Conservation (phyloP, 2,113 vertebrate genomes). For the Arvicanthis niloticus region DNA sequence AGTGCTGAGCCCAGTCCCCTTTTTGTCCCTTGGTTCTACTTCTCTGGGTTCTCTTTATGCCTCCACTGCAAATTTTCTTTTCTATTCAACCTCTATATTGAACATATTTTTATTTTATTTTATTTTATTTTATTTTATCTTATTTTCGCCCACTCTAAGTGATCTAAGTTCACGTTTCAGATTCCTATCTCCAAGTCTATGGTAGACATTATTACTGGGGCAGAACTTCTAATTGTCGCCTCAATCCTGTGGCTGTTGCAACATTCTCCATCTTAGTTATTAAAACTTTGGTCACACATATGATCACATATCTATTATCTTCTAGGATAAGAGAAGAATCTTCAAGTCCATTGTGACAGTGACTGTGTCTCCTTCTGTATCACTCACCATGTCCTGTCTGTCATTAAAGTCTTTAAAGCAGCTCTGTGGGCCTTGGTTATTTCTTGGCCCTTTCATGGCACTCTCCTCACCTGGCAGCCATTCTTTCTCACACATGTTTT, state of each 20-base stretch:
- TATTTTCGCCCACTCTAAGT: not conserved
- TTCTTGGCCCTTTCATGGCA: not conserved
- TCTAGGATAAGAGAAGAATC: not conserved
- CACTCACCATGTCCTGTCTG: not conserved
- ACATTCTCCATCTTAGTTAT: not conserved
- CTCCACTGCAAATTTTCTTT: conserved; percentile 31
- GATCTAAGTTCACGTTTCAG: conserved; percentile 8
- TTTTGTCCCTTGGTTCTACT: conserved; percentile 14
- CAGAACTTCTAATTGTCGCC: not conserved
- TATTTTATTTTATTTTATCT: not conserved
- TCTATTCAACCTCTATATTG: not conserved
- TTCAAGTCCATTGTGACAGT: not conserved
- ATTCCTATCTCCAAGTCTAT: not conserved
- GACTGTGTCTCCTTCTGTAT: not conserved
- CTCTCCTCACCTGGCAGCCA: not conserved
- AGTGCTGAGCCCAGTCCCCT: not conserved
- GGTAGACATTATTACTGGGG: not conserved
- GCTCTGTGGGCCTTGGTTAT: not conserved
- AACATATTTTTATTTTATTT: not conserved
- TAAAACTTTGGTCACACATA: not conserved
- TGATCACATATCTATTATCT: not conserved
- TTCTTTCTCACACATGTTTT: not conserved
- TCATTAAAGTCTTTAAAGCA: conserved; percentile 12
- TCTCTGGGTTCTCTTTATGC: conserved; percentile 39
- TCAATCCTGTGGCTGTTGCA: not conserved